Evolutionary conservation across 2,113 vertebrate genomes (phyloP).

Genomic region (Channa argus): DNA sequence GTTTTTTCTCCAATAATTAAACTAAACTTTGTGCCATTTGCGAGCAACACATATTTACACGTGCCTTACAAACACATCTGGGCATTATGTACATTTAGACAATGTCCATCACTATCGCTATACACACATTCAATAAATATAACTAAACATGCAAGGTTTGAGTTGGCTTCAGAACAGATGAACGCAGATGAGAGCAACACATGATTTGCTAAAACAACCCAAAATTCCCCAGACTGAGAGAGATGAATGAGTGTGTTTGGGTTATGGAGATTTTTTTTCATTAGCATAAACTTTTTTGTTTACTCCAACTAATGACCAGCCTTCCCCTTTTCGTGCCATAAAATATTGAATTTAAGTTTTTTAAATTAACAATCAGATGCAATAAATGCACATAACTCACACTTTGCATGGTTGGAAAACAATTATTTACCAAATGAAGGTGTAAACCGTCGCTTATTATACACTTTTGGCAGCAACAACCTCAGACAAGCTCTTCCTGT

Average conservation of each 20-base stretch:
- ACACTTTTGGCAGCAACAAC: too few species aligned
- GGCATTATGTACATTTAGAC: background rate
- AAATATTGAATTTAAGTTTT: conserved; percentile 15
- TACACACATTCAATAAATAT: background rate
- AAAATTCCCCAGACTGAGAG: conserved; percentile 35
- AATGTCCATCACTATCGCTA: background rate
- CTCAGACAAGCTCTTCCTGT: too few species aligned
- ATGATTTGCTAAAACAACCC: conserved; percentile 14
- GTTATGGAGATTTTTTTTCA: background rate
- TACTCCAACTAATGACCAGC: conserved; percentile 14
- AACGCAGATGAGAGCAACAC: background rate
- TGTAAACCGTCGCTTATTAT: too few species aligned
- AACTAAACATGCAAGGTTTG: conserved; percentile 12
- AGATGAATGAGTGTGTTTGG: background rate
- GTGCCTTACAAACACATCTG: background rate
- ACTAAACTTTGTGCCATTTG: conserved; percentile 14
- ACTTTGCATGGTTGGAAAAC: background rate
- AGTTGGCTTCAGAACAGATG: conserved; percentile 27
- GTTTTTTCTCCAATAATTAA: conserved; percentile 21
- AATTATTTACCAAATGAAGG: too few species aligned
- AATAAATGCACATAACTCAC: conserved; percentile 19
- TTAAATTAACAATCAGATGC: conserved; percentile 15
- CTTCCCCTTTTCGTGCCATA: background rate
- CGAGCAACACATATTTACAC: background rate
- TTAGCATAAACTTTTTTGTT: conserved; percentile 10